phyloP scores from a whole-genome alignment of 2,797 vertebrate species.

The Rhodeus uyekii region DNA sequence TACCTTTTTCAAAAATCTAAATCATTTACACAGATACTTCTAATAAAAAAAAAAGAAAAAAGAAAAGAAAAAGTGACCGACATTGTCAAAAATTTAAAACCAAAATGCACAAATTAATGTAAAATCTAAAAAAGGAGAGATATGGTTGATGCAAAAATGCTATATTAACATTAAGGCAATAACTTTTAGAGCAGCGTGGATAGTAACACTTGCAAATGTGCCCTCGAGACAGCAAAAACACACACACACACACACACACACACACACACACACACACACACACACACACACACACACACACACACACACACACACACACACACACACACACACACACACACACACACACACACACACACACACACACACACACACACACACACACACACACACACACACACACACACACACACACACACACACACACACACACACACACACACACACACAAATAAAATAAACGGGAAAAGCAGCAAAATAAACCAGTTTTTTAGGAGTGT shows the following conservation, averaged over 20 bases:
- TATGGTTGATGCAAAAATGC: neutral
- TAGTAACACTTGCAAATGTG: neutral
- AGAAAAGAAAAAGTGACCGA: neutral
- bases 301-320: no score
- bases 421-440: no score
- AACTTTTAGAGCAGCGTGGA: slow-evolving; percentile 21
- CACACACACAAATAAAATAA: neutral
- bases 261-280: neutral
- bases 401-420: no score
- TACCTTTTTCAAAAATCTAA: neutral
- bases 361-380: neutral
- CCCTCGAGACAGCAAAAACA: neutral
- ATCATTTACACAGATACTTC: slow-evolving; percentile 4
- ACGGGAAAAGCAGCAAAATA: neutral
- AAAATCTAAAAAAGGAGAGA: slow-evolving; percentile 1
- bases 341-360: neutral
- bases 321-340: no score
- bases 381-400: neutral
- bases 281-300: neutral
- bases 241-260: neutral
- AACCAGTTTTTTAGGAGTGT: neutral
- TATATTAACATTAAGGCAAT: slow-evolving; percentile 38
- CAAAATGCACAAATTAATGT: slow-evolving; percentile 16
- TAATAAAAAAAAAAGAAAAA: neutral
- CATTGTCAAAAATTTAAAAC: neutral